Evolutionary conservation across 2,113 vertebrate genomes (phyloP).

Genomic region (Pimephales promelas): DNA sequence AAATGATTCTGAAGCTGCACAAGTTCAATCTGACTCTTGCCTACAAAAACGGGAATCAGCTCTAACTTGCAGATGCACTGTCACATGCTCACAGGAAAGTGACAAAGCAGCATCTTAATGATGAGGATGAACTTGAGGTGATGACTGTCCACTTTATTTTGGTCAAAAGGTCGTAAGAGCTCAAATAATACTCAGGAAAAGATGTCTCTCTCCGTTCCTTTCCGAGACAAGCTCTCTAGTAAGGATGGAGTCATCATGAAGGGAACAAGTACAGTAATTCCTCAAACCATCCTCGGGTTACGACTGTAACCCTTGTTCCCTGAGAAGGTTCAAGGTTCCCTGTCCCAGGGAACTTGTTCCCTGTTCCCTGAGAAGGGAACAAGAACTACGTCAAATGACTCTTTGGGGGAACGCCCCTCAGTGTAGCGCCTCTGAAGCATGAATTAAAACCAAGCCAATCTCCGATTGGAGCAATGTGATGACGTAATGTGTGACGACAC

Average conservation of each 20-base stretch:
- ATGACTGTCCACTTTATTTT: background rate
- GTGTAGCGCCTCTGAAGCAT: too few species aligned
- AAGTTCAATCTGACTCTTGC: conserved; percentile 12
- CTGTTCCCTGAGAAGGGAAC: too few species aligned
- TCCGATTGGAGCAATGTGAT: too few species aligned
- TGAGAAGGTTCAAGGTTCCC: too few species aligned
- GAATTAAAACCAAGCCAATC: too few species aligned
- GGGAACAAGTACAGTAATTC: background rate
- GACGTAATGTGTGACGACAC: too few species aligned
- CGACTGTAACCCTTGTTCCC: too few species aligned
- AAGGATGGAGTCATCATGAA: background rate
- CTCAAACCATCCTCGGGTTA: too few species aligned
- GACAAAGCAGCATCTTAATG: background rate
- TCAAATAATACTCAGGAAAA: background rate
- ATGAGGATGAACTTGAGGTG: background rate
- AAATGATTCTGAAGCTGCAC: conserved; percentile 15
- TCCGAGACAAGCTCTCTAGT: background rate
- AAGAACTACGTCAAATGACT: too few species aligned
- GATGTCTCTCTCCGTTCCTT: background rate
- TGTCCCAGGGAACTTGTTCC: too few species aligned
- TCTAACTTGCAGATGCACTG: conserved; percentile 35
- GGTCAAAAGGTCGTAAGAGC: background rate
- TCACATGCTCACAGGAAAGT: conserved; percentile 10
- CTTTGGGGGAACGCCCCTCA: too few species aligned
- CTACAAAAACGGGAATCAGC: conserved; percentile 43